Base-by-base conservation (phyloP, 2,113 vertebrate species). In the Sylvietta virens region DNA sequence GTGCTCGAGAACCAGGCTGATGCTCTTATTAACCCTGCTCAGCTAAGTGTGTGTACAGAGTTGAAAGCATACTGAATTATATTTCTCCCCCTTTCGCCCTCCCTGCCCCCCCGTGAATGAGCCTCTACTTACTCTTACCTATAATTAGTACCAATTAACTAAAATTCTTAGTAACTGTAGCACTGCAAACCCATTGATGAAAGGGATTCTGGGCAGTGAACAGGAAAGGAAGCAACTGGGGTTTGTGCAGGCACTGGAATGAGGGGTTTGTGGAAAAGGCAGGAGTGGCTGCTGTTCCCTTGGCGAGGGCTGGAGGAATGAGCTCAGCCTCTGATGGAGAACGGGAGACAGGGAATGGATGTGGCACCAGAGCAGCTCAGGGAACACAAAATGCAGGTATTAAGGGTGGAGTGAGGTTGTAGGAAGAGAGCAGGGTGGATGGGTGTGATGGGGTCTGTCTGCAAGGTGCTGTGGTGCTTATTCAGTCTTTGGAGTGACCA, bases 11-110 rank as follows among this genome's bases (percentile, higher is more conserved):
- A 45, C 86, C 76, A 88, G 56, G 24, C 82, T 90, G 92, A 95
- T 95, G 65, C 94, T 96, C 90, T 88, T 93, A 94, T 93, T 96
- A 97, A 94, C 85, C 88, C 93, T 90, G 90, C 77, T 88, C 90
- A 97, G 79, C 88, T 95, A 92, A 90, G 86, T 95, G 91, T 86
- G 47, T 23, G 77, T 60, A 40, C 40, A 24, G 92, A 81, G 64
- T 22, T 71, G 65, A 78, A 74, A 92, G 56, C 6, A 2, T 10
- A 26, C 45, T 54, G 81, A 77, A 58, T 90, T 88, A 26, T 47
- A 50, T 73, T 91, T 65, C 81, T 87, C 22, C 51, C 79, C 56
- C 44, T 89, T 54, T 65, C 79, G 53, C 40, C 77, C 37, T 89
- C 51, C 65, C 53, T 89, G n/a, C 17, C 81, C 61, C 40, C 2